A percentile compares a stretch with the other conserved stretches of the same genome.
phyloP scores from a whole-genome alignment of 2,113 vertebrate species.

The Columba livia region DNA sequence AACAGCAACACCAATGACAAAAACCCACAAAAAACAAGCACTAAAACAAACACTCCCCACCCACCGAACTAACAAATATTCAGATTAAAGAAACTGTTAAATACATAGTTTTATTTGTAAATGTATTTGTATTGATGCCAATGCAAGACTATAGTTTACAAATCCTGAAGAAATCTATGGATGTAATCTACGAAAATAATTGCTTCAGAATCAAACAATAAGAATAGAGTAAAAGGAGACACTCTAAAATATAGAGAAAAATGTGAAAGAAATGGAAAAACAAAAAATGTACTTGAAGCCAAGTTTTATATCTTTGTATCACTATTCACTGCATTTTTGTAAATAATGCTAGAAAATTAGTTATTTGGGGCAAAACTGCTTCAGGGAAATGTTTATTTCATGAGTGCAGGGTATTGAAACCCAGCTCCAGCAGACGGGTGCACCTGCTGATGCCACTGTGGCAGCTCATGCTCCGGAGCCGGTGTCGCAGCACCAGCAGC shows the following conservation, averaged over 20 bases:
- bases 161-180: neutral
- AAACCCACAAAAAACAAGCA: no score
- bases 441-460: fast-evolving
- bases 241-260: neutral
- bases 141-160: neutral
- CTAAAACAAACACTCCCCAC: no score
- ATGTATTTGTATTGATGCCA: neutral
- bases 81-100: neutral
- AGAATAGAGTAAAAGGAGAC: neutral
- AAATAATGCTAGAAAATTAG: neutral
- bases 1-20: neutral
- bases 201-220: neutral
- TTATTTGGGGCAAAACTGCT: neutral
- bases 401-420: neutral
- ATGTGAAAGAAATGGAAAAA: neutral
- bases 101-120: neutral
- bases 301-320: neutral
- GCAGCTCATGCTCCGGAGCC: fast-evolving
- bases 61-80: neutral
- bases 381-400: neutral
- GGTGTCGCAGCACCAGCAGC: fast-evolving
- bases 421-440: neutral
- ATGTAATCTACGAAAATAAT: neutral
- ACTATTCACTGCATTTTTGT: neutral
- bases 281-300: neutral